phyloP scores from a whole-genome alignment of 2,797 vertebrate genomes.

The Buceros bicornis region DNA sequence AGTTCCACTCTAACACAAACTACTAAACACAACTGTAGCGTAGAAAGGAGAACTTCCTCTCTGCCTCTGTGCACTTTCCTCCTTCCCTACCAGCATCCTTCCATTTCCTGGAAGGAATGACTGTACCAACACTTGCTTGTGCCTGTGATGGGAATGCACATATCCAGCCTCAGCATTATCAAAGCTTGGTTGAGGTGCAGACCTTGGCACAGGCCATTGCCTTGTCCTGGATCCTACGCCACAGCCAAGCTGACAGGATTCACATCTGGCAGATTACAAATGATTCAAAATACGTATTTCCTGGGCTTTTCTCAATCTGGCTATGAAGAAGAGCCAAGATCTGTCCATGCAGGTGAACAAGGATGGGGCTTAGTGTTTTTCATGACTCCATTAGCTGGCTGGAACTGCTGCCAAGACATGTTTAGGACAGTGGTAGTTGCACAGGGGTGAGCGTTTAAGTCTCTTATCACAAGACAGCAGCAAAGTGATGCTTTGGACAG shows the following conservation, averaged over 20 bases:
- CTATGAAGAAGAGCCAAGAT: not conserved
- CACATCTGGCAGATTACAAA: not conserved
- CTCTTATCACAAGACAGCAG: not conserved
- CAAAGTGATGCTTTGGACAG: not conserved
- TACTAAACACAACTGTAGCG: not conserved
- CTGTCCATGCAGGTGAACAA: not conserved
- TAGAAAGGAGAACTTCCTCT: not conserved
- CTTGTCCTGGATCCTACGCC: not conserved
- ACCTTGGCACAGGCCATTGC: not conserved
- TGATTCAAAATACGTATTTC: not conserved
- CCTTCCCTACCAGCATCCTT: not conserved
- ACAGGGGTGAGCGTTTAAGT: not conserved
- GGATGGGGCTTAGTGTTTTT: not conserved
- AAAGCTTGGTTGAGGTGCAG: not conserved
- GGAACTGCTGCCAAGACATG: not conserved
- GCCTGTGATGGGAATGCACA: not conserved
- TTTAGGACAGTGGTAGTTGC: not conserved
- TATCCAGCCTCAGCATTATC: not conserved
- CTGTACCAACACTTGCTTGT: not conserved
- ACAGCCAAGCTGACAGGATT: not conserved
- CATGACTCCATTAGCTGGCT: not conserved
- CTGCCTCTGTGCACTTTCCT: not conserved
- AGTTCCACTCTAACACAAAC: not conserved
- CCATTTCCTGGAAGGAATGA: not conserved
- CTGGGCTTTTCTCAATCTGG: not conserved